Evolutionary conservation across 2,888 invertebrate species (phyloP), one percentile per base, ranked within the genome.

Genomic region (Hydrotaea diabolus): DNA sequence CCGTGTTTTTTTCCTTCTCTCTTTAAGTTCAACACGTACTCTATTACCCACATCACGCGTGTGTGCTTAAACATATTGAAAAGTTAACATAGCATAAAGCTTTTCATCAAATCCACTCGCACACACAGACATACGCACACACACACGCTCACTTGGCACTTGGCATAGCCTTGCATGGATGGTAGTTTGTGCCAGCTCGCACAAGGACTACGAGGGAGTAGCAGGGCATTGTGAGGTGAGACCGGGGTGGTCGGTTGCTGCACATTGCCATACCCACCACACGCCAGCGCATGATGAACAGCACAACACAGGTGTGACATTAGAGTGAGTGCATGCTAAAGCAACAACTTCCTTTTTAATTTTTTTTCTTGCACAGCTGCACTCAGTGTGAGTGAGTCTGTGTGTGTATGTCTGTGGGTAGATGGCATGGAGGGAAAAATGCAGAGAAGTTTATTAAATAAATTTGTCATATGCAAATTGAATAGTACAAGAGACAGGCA

Each of bases 391-490:
- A n/a, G 26, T 5, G 8, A 17, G 31, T 31, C 4, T 62, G 36
- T 31, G 62, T n/a, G 17, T 57, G 57, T 13, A 23, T 21, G 21
- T 23, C 11, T 59, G 26, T 59, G 9, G 21, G n/a, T 36, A 17
- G 31, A n/a, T 73, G 66, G 69, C 72, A 66, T 46, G 23, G 23
- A 69, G 69, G 39, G 46, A 62, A 31, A 39, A 69, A 46, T 43
- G 39, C 23, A 69, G 46, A 69, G 69, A 85, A 85, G 55, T 85
- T 85, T 85, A 85, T 85, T 85, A 85, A 85, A 85, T 85, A 85
- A 85, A 85, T 85, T 85, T 85, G 85, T 85, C 85, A 85, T 77
- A 85, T 82, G 85, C 85, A 85, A 85, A 85, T 85, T 85, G 85
- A 85, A 82, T 85, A 77, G 85, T 74, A 80, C 46, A 31, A 31